Evolutionary conservation across 2,113 vertebrate species (phyloP), one percentile per base, ranked within the genome.

Genomic region (Bettongia penicillata): DNA sequence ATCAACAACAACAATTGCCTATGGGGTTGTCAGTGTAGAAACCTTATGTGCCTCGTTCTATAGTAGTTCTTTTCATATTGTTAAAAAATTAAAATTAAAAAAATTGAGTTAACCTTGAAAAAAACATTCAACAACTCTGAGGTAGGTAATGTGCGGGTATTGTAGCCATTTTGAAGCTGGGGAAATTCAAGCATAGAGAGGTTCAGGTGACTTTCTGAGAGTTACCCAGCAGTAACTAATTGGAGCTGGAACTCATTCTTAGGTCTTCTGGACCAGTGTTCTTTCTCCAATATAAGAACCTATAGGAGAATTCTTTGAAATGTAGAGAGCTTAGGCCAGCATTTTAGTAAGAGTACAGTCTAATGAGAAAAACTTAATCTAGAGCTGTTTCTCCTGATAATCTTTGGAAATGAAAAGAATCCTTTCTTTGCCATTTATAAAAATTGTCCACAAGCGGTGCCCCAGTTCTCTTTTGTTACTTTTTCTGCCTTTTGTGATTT

Each of bases 381-480:
- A 92, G 9, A 91, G 43, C n/a, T 8, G 37, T 49, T 3, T 94
- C 90, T 91, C 53, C 96, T 94, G n/a, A 89, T 97, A 2, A 61
- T 4, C 11, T 92, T 96, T 93, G 93, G n/a, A 12, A 96, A 37
- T 93, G 90, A 90, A 91, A 95, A 49, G 61, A 96, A 93, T 91
- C 91, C 95, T 96, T 95, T n/a, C 90, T 96, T 97, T 97, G 37
- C 51, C 51, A 55, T 90, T 93, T 93, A 55, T 53, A 48, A 90
- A 50, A 14, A 0, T 94, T 93, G 28, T 94, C 51, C 43, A 94
- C 92, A 95, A 94, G 49, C 28, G 11, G 16, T 43, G 51, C 95
- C 12, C 23, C 47, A 93, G 37, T 19, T 31, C 23, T 84, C 28
- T 92, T 94, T 90, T 53, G 37, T 94, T 22, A 52, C 24, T 23